These are phyloP conservation scores for Stylophora pistillata DNA, from an alignment of 64 coral and sea anemone genomes.

Conservation along the genomic window DNA sequence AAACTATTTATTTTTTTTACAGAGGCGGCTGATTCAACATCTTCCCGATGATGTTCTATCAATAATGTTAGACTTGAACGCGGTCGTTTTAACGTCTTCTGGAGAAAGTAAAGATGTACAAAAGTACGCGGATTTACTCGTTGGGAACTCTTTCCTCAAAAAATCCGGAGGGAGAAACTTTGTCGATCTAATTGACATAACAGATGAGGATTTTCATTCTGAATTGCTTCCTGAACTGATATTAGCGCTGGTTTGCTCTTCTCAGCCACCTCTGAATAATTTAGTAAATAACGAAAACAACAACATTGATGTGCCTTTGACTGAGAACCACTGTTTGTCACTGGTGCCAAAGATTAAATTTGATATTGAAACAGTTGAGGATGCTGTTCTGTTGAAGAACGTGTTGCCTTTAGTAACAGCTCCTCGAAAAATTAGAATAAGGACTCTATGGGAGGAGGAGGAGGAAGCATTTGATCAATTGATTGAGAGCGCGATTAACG, in stretches of 20 bases:
- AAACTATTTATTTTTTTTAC: not conserved
- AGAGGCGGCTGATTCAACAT: accelerated
- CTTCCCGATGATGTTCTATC: not conserved
- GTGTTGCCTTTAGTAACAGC: not conserved
- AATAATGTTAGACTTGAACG: not conserved
- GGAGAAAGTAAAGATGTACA: not conserved
- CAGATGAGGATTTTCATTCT: not conserved
- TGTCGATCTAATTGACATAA: not conserved
- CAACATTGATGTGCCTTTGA: not conserved
- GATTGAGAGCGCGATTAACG: not conserved
- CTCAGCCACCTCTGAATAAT: not conserved
- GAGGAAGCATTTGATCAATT: not conserved
- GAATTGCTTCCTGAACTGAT: not conserved
- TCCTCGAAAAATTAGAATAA: not conserved
- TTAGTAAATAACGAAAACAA: not conserved
- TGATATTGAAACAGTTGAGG: not conserved
- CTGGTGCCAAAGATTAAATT: not conserved
- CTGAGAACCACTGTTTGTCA: not conserved
- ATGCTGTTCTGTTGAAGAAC: not conserved
- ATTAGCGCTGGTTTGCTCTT: constrained; percentile 4
- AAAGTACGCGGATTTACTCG: not conserved
- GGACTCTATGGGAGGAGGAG: accelerated
- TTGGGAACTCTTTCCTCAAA: not conserved
- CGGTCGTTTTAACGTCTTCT: not conserved
- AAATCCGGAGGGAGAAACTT: not conserved